Base-by-base conservation (phyloP, 2,888 invertebrate species). In the Linnaemya vulpina region DNA sequence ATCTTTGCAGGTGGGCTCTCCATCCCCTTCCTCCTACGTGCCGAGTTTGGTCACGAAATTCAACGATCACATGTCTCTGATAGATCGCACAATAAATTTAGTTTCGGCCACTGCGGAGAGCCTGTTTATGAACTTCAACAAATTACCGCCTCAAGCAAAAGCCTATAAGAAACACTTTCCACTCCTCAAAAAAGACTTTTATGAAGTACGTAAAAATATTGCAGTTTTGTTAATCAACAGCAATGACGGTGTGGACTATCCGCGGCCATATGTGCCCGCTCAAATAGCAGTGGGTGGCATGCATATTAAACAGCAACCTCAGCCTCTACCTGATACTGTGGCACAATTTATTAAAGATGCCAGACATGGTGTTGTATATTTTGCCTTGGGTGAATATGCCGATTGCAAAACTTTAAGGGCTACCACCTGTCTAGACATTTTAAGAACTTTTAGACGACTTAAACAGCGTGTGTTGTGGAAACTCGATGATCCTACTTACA, bases 381-480 rank as follows among this genome's bases (percentile, higher is more conserved):
- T 93, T 83, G 92, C 93, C 0, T 90, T 94, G 91, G 94, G 94
- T n/a, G 91, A 92, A 1, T 92, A 91, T 75, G 35, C 92, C 7
- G 90, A 89, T 73, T 90, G 91, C 62, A 89, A 88, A 62, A 75
- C 83, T 60, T 75, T 92, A 22, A 90, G 90, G 0, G 7, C 63
- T 1, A 87, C 89, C 3, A 92, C 90, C 63, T 89, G 88, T 0
- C 51, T 87, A 22, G 89, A 86, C 0, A 77, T 92, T 5, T 80
- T 92, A 0, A 87, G 88, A 1, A 87, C 90, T 0, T 90, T 91
- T 22, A 82, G 87, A 8, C 87, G 87, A 38, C 83, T 92, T 0
- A 92, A 92, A 65, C 92, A 93, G 82, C 90, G 91, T 5, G 92
- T 93, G 0, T 68, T 93, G 5, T 93, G 93, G 93, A 93, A 93